Percentiles rank a stretch among this genome's conserved stretches.
These are phyloP conservation scores for Euwallacea similis DNA, from an alignment of 1,140 invertebrate genomes.

Conservation along the genomic window DNA sequence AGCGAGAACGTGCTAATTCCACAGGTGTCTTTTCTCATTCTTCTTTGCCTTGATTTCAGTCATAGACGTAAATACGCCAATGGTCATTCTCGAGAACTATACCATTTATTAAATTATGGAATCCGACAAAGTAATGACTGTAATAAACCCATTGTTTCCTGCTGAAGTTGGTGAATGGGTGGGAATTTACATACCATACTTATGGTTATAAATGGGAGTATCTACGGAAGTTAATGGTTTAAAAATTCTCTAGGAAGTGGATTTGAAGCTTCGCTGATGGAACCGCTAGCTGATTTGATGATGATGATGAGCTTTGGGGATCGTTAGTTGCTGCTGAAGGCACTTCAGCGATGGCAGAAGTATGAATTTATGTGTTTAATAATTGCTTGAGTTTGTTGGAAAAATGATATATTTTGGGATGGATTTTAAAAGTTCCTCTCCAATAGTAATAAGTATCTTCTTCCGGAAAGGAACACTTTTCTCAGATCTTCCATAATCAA, in stretches of 20 bases:
- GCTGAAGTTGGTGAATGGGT: neutral
- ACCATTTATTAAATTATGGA: slow-evolving; percentile 6
- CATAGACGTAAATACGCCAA: neutral
- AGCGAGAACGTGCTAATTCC: no score
- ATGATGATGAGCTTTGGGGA: neutral
- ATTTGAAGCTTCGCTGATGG: neutral
- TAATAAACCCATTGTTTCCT: slow-evolving; percentile 2
- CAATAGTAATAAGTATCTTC: no score
- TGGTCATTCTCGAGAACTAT: neutral
- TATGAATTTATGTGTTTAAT: no score
- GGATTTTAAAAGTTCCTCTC: no score
- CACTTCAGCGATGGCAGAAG: no score
- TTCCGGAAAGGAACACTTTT: no score
- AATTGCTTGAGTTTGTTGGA: no score
- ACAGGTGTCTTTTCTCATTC: no score
- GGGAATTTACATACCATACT: slow-evolving; percentile 2
- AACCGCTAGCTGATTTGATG: neutral
- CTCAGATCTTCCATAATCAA: no score
- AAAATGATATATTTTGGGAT: no score
- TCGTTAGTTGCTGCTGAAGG: no score
- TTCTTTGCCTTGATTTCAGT: no score
- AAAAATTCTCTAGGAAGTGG: slow-evolving; percentile 1
- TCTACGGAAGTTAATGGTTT: neutral
- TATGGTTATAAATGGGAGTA: neutral
- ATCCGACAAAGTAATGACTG: neutral